Conservation (phyloP, 1,140 invertebrate species). For the Radopholus similis region DNA sequence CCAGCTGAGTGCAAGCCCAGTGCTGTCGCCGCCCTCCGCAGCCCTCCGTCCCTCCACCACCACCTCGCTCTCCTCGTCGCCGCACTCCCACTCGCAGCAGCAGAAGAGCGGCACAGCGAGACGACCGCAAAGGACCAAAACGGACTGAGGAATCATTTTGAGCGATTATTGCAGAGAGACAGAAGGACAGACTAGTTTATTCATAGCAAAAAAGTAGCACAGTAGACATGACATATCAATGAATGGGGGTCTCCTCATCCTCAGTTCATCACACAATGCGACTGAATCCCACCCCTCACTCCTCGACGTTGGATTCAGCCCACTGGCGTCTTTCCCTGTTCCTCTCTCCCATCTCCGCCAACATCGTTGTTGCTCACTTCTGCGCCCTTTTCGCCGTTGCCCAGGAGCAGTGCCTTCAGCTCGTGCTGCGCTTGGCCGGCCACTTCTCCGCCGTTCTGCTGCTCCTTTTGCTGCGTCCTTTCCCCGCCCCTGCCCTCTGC, state of each 20-base stretch:
- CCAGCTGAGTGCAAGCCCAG: conserved; percentile 9
- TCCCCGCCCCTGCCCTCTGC: background rate
- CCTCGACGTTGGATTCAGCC: too few species aligned
- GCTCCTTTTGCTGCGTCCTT: background rate
- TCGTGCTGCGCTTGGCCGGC: background rate
- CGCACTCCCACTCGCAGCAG: background rate
- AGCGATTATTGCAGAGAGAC: too few species aligned
- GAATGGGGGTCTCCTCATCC: background rate
- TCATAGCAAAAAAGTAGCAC: background rate
- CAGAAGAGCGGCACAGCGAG: background rate
- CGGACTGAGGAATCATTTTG: background rate
- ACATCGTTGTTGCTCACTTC: background rate
- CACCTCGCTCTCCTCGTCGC: too few species aligned
- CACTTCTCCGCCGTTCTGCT: background rate
- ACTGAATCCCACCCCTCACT: too few species aligned
- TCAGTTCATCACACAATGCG: background rate
- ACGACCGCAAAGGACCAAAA: background rate
- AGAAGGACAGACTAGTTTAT: background rate
- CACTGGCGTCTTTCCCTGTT: background rate
- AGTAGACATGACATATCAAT: too few species aligned
- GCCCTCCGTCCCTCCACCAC: background rate
- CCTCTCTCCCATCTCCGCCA: background rate
- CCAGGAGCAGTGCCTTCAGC: background rate
- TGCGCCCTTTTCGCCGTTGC: too few species aligned
- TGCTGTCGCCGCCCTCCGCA: background rate